Percentiles rank a stretch among this genome's conserved stretches.
Evolutionary conservation across 2,797 vertebrate species (phyloP).

Genomic region (Spinus olivaceus): DNA sequence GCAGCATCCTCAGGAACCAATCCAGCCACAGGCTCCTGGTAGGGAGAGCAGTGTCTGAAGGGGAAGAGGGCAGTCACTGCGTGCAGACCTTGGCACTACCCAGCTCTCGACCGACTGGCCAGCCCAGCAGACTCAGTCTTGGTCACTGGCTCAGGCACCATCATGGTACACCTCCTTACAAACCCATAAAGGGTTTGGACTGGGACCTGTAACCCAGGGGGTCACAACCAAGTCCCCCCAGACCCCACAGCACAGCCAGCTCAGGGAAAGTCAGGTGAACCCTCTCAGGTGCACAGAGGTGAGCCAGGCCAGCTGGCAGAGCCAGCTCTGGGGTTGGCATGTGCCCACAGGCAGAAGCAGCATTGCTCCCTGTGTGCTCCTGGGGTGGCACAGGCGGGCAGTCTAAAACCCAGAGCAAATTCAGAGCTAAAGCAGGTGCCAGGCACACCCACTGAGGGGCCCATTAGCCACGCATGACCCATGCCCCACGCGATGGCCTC

Average conservation of each 20-base stretch:
- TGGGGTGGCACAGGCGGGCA: fast-evolving
- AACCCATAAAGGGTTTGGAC: not conserved
- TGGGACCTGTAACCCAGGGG: not conserved
- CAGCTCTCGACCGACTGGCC: fast-evolving
- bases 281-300: not conserved
- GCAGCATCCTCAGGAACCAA: fast-evolving
- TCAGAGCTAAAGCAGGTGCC: not conserved
- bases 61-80: not conserved
- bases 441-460: not conserved
- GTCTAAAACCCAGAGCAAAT: not conserved
- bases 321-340: fast-evolving
- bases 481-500: fast-evolving
- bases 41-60: fast-evolving
- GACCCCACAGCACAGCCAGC: fast-evolving
- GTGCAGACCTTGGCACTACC: fast-evolving
- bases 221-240: not conserved
- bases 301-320: not conserved
- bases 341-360: fast-evolving
- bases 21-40: fast-evolving
- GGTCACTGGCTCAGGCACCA: not conserved
- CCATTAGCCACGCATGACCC: not conserved
- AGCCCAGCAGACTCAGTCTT: not conserved
- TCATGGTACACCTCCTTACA: fast-evolving
- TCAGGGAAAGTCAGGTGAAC: not conserved
- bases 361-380: fast-evolving